phyloP scores from a whole-genome alignment of 37 sponge, comb jelly and placozoan species.

The Ephydatia muelleri region DNA sequence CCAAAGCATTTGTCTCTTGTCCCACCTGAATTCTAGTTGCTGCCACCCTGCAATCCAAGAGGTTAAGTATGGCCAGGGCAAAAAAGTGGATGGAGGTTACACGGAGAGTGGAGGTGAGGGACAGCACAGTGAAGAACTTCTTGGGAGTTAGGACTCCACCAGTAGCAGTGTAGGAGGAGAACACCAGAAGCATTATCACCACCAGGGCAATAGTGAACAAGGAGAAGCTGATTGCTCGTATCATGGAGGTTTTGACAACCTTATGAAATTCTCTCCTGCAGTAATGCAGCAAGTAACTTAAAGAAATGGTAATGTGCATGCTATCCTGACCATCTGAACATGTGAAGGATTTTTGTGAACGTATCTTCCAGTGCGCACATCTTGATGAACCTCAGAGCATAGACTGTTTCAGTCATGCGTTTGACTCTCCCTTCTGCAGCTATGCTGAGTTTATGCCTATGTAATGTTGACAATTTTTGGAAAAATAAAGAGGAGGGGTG shows the following conservation, averaged over 20 bases:
- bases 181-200: constrained; percentile 44
- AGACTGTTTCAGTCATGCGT: constrained; percentile 49
- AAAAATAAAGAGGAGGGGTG: background rate
- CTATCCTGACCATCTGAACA: constrained; percentile 18
- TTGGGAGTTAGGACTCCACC: constrained; percentile 49
- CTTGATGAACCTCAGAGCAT: constrained; percentile 46
- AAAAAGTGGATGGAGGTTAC: constrained; percentile 38
- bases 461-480: too few species aligned
- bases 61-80: constrained; percentile 20
- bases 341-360: background rate
- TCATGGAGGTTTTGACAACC: background rate
- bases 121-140: constrained; percentile 16
- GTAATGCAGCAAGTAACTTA: background rate
- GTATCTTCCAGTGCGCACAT: constrained; percentile 59
- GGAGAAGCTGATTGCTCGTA: constrained; percentile 1
- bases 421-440: constrained; percentile 29
- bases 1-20: background rate
- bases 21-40: constrained; percentile 65
- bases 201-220: background rate
- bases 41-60: constrained; percentile 64
- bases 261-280: background rate
- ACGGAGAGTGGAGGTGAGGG: constrained; percentile 30
- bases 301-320: too few species aligned
- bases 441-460: background rate
- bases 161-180: constrained; percentile 36